These are phyloP conservation scores for Aphidius ervi DNA, from an alignment of 1,140 invertebrate genomes.

Conservation along the genomic window DNA sequence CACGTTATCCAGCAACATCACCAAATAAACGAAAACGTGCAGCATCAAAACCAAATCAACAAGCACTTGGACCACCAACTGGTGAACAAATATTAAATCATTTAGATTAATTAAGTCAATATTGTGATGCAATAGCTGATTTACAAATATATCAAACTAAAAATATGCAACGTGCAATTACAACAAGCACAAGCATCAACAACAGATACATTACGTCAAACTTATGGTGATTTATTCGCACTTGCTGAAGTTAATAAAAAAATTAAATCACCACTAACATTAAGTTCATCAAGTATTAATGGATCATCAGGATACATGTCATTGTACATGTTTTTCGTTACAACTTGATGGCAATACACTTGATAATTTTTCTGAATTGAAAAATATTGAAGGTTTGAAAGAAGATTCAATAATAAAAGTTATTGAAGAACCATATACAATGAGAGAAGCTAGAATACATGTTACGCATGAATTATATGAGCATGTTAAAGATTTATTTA, in stretches of 20 bases:
- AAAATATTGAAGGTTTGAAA: conserved; percentile 92
- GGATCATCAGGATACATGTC: conserved; percentile 97
- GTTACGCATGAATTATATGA: too few relatives aligned
- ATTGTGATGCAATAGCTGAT: conserved; percentile 60
- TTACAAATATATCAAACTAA: conserved; percentile 72
- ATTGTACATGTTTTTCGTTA: conserved; percentile 94
- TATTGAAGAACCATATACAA: conserved; percentile 94
- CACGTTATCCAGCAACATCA: conserved; percentile 77
- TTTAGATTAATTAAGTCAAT: conserved; percentile 83
- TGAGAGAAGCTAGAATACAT: conserved; percentile 91
- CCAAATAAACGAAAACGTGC: conserved; percentile 87
- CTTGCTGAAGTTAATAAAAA: conserved; percentile 85
- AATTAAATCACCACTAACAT: conserved; percentile 52
- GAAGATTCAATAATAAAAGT: conserved; percentile 92
- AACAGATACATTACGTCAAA: conserved; percentile 80
- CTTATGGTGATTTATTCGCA: conserved; percentile 86
- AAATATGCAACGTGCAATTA: conserved; percentile 83
- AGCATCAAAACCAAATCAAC: conserved; percentile 59
- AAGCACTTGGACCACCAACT: conserved; percentile 56
- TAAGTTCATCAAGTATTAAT: conserved; percentile 69
- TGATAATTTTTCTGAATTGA: conserved; percentile 97
- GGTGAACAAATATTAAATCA: conserved; percentile 84
- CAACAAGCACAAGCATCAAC: conserved; percentile 74
- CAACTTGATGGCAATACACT: conserved; percentile 90
- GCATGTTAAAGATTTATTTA: conserved; percentile 92